A percentile compares a stretch with the other conserved stretches of the same genome.
phyloP scores from a whole-genome alignment of 2,113 vertebrate species.

The Mobula hypostoma region DNA sequence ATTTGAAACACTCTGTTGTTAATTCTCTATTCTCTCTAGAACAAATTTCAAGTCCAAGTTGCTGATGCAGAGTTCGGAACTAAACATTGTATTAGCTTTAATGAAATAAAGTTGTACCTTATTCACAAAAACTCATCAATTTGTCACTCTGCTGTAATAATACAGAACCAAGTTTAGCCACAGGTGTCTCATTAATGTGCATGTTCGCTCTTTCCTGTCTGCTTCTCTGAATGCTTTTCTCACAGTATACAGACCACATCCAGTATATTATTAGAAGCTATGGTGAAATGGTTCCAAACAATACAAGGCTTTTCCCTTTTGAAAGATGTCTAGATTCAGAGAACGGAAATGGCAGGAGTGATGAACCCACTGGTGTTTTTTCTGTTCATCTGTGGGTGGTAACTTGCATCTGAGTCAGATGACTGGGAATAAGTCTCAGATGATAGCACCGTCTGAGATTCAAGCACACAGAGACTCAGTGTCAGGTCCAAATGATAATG shows the following conservation, averaged over 20 bases:
- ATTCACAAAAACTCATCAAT: neutral
- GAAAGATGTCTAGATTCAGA: neutral
- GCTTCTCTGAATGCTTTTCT: neutral
- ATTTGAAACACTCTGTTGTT: neutral
- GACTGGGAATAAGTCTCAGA: neutral
- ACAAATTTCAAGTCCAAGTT: neutral
- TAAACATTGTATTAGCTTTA: neutral
- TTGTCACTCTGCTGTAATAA: neutral
- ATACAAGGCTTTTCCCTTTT: neutral
- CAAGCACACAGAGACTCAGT: neutral
- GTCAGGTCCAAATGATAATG: constrained; percentile 3
- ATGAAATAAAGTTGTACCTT: neutral
- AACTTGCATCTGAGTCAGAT: neutral
- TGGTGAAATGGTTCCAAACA: constrained; percentile 16
- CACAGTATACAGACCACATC: constrained; percentile 11
- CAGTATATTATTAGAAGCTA: neutral
- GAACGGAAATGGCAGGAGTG: neutral
- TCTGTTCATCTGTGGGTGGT: constrained; percentile 26
- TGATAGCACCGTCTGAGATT: neutral
- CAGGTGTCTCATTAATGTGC: neutral
- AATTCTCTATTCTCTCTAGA: neutral
- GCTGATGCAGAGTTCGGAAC: neutral
- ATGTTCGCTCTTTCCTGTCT: neutral
- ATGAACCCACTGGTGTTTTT: neutral
- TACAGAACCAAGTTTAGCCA: neutral